Evolutionary conservation across 2,797 vertebrate species (phyloP).

Genomic region (Gambusia yucatana): DNA sequence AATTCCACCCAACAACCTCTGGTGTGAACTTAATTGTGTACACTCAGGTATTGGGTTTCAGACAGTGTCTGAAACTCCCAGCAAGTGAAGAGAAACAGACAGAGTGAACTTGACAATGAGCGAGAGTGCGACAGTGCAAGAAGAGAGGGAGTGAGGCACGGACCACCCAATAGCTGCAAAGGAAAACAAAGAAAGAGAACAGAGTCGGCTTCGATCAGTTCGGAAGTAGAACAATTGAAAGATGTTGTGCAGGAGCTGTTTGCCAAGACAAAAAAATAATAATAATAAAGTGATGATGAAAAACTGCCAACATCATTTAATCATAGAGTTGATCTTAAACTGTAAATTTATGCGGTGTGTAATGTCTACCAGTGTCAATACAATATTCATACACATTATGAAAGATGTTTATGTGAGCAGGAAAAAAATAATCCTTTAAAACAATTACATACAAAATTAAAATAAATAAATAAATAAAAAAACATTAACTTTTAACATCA

Average conservation of each 20-base stretch:
- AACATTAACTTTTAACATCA: background rate
- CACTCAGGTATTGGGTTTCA: conserved; percentile 74
- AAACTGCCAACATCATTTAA: background rate
- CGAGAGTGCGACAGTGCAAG: conserved; percentile 37
- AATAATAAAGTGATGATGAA: conserved; percentile 3
- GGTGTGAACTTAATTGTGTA: conserved; percentile 80
- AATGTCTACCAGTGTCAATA: background rate
- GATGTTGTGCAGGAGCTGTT: conserved; percentile 43
- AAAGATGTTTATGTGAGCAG: background rate
- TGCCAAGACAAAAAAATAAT: conserved; percentile 24
- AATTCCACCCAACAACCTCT: conserved; percentile 74
- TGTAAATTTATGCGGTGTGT: background rate
- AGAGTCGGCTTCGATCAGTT: conserved; percentile 65
- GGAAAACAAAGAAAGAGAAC: conserved; percentile 72
- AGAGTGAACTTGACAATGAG: conserved; percentile 69
- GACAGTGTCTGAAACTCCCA: conserved; percentile 43
- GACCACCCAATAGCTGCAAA: conserved; percentile 78
- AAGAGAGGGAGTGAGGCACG: conserved; percentile 40
- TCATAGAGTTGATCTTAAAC: background rate
- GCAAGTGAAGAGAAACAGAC: conserved; percentile 73
- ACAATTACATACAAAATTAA: background rate
- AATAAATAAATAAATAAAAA: background rate
- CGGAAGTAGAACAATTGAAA: conserved; percentile 49
- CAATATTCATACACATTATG: background rate
- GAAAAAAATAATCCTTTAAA: background rate